Evolutionary conservation across 2,797 vertebrate species (phyloP).

Genomic region (Micromesistius poutassou): DNA sequence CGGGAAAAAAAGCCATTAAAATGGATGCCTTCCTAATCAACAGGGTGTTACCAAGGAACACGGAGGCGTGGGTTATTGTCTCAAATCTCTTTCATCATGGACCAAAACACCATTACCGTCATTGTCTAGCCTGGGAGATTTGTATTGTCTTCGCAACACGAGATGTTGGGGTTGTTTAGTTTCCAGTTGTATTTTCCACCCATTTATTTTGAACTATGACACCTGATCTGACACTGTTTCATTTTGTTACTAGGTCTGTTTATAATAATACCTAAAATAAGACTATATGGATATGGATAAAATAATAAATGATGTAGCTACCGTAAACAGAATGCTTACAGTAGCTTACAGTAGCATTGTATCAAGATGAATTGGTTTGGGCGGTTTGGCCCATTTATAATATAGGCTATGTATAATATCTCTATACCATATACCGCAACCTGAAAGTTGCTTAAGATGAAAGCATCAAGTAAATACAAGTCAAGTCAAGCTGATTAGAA

Average conservation of each 20-base stretch:
- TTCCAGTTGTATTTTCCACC: neutral
- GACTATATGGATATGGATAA: neutral
- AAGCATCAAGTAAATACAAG: neutral
- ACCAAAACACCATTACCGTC: conserved; percentile 59
- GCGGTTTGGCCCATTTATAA: neutral
- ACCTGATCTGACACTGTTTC: neutral
- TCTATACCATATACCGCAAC: neutral
- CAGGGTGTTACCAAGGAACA: conserved; percentile 46
- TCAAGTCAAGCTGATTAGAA: neutral
- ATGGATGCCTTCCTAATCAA: conserved; percentile 66
- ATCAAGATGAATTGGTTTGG: neutral
- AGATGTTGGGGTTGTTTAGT: neutral
- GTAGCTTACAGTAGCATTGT: neutral
- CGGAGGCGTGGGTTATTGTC: conserved; percentile 53
- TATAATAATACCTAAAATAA: neutral
- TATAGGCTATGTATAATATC: neutral
- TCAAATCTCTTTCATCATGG: conserved; percentile 61
- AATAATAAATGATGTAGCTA: neutral
- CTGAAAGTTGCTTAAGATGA: neutral
- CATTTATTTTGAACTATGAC: neutral
- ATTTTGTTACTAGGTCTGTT: neutral
- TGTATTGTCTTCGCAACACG: neutral
- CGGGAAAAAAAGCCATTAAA: conserved; percentile 55
- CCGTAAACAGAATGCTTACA: neutral
- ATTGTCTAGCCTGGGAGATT: conserved; percentile 26